Base-by-base conservation (phyloP, 1,140 invertebrate species). In the Formica selysi region DNA sequence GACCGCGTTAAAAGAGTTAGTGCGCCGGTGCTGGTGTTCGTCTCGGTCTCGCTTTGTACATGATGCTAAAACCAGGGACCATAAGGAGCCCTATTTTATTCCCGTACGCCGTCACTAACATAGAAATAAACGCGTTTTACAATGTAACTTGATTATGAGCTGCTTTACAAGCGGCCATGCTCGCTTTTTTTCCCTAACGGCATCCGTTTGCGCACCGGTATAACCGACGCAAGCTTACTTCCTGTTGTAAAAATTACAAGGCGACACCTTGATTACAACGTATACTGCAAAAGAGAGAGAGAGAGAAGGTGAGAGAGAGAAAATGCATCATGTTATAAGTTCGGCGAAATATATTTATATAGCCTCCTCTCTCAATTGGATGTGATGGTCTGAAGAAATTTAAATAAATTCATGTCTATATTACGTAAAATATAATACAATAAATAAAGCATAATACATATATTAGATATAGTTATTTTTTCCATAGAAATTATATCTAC, bases 61-160 rank as follows among this genome's bases (percentile, higher is more conserved):
- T 44, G 73, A 78, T 54, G 73, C 57, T 78, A 78, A 44, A 85
- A 44, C 38, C 26, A 29, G 16, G 41, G 26, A 76, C 19, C 61
- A 67, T 86, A 80, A 86, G 54, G 71, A 86, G 32, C 26, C 36
- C 32, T 41, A 80, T 86, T 86, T 86, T 83, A 86, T 22, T 41
- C 19, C 11, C 3, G 41, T 68, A 29, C 22, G 48, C 61, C 38
- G 76, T 51, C 64, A 32, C 54, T 44, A 67, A 85, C 76, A 59
- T 36, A 61, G 85, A 81, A 86, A 86, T 86, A 44, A 86, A 81
- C 57, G 67, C 19, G 32, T 81, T 86, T 81, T 62, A 85, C 73
- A 64, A 64, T 38, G 73, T 54, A 81, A 86, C 85, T 86, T 80
- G 76, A 59, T 86, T 86, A 86, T 71, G 65, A 62, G 67, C 44